Evolutionary conservation across 2,888 invertebrate species (phyloP), one percentile per base, ranked within the genome.

Genomic region (Pseudococcus viburni): DNA sequence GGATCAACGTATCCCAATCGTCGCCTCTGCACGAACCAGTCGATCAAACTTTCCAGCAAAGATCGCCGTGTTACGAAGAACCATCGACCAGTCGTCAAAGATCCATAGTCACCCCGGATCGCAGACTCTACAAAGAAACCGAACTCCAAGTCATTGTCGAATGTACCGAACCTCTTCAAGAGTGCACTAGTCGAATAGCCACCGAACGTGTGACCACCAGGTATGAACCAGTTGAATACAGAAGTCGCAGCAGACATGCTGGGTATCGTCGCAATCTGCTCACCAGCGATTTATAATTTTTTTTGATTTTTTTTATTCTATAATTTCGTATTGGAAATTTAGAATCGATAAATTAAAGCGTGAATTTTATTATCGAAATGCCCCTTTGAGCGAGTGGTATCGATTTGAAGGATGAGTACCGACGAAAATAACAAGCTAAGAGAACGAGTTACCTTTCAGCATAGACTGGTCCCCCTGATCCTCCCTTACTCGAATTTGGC

Each of bases 81-180:
- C 88, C 88, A 22, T 88, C 88, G 39, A 88, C 88, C 12, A 88
- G 84, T 88, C 88, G 80, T 77, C 80, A 64, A 64, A 90, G 90
- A 84, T 89, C 90, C 91, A 92, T 96, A 91, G 95, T 96, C 86
- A 48, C 96, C 91, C 96, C 96, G 0, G 96, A 96, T 90, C 95
- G 96, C 0, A 94, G 95, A 91, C 95, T 96, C 19, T 97, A 96
- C 91, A 93, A 95, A 91, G 96, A 97, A 92, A 96, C 96, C 12
- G 96, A 97, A 92, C 94, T 96, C 90, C 95, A 96, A 92, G 95
- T 96, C 91, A 95, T 96, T 91, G 95, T 96, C 90, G 96, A 97
- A 93, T 94, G 95, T 92, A 95, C 96, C 80, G 96, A 96, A 92
- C 80, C 80, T 0, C 80, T 46, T n/a, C 80, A 83, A 83, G 80